Conservation (phyloP, 2,888 invertebrate genomes). For the Anthoptus insignis region DNA sequence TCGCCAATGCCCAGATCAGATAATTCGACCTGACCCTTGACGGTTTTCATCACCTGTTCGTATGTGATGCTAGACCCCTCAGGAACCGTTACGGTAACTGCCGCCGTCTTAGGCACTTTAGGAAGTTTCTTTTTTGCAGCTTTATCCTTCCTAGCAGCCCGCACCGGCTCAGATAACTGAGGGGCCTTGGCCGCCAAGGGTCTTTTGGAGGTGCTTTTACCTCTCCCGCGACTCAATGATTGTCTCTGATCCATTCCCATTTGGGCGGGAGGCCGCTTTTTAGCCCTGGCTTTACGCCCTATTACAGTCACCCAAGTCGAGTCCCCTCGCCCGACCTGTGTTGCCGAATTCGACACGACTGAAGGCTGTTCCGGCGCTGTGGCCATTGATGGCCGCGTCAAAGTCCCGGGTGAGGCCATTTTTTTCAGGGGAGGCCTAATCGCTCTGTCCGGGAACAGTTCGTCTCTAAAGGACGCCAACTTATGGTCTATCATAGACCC, state of each 20-base stretch:
- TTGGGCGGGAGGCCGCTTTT: not conserved
- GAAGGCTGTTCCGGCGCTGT: not conserved
- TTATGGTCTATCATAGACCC: not conserved
- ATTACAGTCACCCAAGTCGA: not conserved
- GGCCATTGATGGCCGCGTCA: not conserved
- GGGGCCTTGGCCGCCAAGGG: not conserved
- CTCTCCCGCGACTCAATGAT: not conserved
- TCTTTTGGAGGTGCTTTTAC: not conserved
- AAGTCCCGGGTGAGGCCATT: not conserved
- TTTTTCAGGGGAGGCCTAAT: not conserved
- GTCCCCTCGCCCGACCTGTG: not conserved
- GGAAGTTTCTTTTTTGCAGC: not conserved
- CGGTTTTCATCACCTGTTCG: conserved; percentile 15
- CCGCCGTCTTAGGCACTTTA: conserved; percentile 10
- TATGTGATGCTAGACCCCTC: conserved; percentile 5
- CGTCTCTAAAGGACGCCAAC: not conserved
- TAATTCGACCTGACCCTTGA: not conserved
- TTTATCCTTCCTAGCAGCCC: not conserved
- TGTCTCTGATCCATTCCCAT: not conserved
- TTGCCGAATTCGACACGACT: not conserved
- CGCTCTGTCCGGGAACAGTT: not conserved
- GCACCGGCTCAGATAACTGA: not conserved
- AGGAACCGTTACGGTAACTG: conserved; percentile 6
- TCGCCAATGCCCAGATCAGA: not conserved
- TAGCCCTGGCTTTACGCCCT: not conserved